Evolutionary conservation across 1,140 invertebrate genomes (phyloP).

Genomic region (Drosophila chauvacae): DNA sequence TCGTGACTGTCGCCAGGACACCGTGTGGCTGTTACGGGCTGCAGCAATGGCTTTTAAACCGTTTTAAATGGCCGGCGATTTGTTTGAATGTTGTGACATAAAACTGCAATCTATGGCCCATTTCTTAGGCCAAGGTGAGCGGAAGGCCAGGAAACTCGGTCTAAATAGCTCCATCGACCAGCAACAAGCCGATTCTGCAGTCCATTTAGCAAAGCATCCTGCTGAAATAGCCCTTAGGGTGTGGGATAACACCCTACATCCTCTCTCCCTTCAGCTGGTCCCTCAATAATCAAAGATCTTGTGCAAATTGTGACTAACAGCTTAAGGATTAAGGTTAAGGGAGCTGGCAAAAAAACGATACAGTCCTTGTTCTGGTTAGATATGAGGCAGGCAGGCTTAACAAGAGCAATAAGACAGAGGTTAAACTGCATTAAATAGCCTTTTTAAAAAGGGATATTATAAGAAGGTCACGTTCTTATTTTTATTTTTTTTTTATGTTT

Average conservation of each 20-base stretch:
- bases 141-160: constrained; percentile 20
- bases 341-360: neutral
- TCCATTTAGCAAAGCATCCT: constrained; percentile 41
- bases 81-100: constrained; percentile 77
- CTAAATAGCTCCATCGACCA: constrained; percentile 60
- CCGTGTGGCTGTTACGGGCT: constrained; percentile 43
- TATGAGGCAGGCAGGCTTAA: neutral
- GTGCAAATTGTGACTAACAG: constrained; percentile 45
- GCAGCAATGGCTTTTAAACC: constrained; percentile 59
- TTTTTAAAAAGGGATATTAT: neutral
- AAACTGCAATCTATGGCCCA: constrained; percentile 78
- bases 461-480: neutral
- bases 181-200: constrained; percentile 50
- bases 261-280: neutral
- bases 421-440: neutral
- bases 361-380: neutral
- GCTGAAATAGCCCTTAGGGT: constrained; percentile 24
- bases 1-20: constrained; percentile 18
- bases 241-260: neutral
- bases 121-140: constrained; percentile 58
- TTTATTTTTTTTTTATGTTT: neutral
- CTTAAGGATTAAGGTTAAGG: constrained; percentile 39
- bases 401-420: neutral
- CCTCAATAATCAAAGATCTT: constrained; percentile 49
- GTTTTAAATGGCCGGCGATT: constrained; percentile 76